Conservation (phyloP, 2,113 vertebrate genomes). For the Oxygymnocypris stewartii region DNA sequence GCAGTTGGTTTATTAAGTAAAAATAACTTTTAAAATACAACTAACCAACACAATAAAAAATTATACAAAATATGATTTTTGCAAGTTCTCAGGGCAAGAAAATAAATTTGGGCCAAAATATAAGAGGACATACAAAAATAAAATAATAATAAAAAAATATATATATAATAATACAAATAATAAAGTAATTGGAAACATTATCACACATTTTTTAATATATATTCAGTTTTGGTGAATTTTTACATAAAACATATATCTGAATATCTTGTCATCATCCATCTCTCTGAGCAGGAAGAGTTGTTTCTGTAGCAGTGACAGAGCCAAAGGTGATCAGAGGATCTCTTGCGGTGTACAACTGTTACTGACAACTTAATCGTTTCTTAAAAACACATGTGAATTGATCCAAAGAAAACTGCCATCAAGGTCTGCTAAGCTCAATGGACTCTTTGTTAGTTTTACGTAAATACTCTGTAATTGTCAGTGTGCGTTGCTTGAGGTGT, state of each 20-base stretch:
- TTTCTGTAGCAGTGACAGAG: constrained; percentile 10
- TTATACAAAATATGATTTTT: no score
- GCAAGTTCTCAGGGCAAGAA: no score
- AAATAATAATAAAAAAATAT: no score
- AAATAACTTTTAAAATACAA: no score
- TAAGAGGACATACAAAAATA: no score
- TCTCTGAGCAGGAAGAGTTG: neutral
- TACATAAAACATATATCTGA: neutral
- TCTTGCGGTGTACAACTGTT: neutral
- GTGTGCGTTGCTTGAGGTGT: constrained; percentile 37
- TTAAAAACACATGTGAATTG: constrained; percentile 33
- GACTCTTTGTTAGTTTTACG: constrained; percentile 38
- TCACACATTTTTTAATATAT: no score
- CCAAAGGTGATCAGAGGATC: constrained; percentile 27
- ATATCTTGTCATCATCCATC: neutral
- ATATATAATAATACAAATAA: no score
- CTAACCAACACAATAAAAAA: no score
- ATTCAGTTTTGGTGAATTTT: neutral
- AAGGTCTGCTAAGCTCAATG: constrained; percentile 28
- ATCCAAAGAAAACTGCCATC: constrained; percentile 44
- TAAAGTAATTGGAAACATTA: no score
- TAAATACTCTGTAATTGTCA: constrained; percentile 40
- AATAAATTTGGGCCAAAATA: no score
- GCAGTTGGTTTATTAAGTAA: no score
- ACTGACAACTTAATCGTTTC: constrained; percentile 48